A percentile compares a stretch with the other conserved stretches of the same genome.
Evolutionary conservation across 2,797 vertebrate genomes (phyloP).

Genomic region (Propithecus deckenii): DNA sequence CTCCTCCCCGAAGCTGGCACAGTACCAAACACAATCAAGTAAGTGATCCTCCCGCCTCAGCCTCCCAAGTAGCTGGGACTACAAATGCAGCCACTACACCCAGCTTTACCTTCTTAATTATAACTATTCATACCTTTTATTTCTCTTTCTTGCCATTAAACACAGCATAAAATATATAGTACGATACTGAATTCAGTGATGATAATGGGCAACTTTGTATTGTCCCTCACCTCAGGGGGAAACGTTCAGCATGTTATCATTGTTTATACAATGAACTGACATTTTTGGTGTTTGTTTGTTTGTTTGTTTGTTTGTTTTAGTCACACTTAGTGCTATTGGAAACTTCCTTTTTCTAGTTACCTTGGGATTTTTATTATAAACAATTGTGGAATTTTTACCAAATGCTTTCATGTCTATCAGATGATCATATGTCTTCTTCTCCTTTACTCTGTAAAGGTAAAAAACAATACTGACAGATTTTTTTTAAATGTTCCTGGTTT

Average conservation of each 20-base stretch:
- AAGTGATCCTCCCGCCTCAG: too few species aligned
- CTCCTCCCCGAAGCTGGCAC: too few species aligned
- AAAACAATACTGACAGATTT: neutral
- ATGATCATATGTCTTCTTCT: neutral
- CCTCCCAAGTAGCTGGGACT: too few species aligned
- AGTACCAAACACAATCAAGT: too few species aligned
- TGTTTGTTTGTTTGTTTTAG: neutral
- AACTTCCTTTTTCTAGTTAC: neutral
- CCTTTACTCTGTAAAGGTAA: neutral
- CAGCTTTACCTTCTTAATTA: neutral
- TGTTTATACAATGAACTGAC: neutral
- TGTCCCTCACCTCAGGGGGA: neutral
- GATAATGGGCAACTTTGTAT: neutral
- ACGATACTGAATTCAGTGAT: neutral
- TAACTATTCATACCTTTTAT: neutral
- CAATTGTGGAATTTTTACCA: neutral
- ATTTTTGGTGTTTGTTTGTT: neutral
- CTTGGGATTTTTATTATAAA: neutral
- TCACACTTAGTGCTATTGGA: neutral
- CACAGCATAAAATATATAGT: neutral
- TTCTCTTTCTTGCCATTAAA: neutral
- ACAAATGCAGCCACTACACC: neutral
- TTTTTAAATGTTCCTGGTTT: neutral
- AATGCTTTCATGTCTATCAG: neutral
- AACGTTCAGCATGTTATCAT: neutral